phyloP scores from a whole-genome alignment of 2,113 vertebrate genomes.

The Fulmarus glacialis region DNA sequence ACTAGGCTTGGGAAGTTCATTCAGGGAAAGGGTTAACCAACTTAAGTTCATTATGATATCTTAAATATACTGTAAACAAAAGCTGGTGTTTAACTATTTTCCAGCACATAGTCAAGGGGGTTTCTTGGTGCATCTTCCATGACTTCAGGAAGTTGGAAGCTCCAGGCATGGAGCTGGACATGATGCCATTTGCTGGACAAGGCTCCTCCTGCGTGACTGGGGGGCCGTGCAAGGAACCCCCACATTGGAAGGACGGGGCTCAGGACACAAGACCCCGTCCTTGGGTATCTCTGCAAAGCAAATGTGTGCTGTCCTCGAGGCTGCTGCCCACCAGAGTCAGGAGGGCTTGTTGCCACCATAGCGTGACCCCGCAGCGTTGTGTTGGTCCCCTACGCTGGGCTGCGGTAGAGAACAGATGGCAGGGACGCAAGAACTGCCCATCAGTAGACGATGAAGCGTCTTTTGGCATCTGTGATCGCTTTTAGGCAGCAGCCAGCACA shows the following conservation, averaged over 20 bases:
- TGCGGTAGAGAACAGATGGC: not conserved
- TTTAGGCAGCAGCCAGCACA: not conserved
- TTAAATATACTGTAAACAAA: not conserved
- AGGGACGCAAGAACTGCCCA: not conserved
- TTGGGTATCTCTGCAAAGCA: not conserved
- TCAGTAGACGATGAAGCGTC: not conserved
- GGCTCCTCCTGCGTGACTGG: accelerated
- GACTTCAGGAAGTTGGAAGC: not conserved
- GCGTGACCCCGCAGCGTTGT: not conserved
- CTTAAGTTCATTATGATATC: not conserved
- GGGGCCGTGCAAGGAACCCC: not conserved
- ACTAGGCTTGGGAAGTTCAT: not conserved
- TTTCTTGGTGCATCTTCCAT: not conserved
- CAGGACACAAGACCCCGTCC: not conserved
- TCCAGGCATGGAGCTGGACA: not conserved
- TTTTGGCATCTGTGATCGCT: not conserved
- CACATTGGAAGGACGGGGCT: not conserved
- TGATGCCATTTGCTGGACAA: not conserved
- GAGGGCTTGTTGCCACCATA: not conserved
- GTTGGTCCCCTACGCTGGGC: not conserved
- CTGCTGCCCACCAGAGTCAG: not conserved
- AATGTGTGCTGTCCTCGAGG: accelerated
- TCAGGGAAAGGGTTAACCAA: not conserved
- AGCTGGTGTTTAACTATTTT: not conserved
- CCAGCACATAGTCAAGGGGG: not conserved